Base-by-base conservation (phyloP, 1,140 invertebrate genomes). In the Microplitis demolitor region DNA sequence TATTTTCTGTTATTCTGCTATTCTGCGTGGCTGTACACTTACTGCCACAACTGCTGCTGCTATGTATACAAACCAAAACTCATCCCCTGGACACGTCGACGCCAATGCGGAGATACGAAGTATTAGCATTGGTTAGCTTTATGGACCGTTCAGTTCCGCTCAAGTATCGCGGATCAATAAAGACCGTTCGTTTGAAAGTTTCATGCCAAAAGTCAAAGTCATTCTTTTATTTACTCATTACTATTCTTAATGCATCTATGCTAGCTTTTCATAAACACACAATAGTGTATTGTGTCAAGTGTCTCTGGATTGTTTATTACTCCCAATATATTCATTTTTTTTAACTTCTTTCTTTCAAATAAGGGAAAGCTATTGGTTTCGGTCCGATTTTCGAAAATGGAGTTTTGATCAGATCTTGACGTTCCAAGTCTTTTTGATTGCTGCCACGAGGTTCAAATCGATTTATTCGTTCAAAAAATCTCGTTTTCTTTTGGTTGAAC, bases 81-180 rank as follows among this genome's bases (percentile, higher is more conserved):
- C 66, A 51, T 31, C 37, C 58, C 66, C 53, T 62, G 35, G 62
- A 69, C 73, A 75, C 66, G 78, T 79, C 81, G 78, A 82, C 84
- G 84, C 84, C 83, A 80, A 79, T 85, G 83, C 79, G 76, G 81
- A 82, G 82, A 85, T 81, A 78, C 82, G 83, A 85, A 82, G 83
- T 87, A 86, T 87, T 87, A 87, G 86, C 86, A 87, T 87, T 87
- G 86, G 85, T 87, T 87, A 87, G 85, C 84, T 87, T 87, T 87
- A 87, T 87, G 85, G 84, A 81, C 83, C 86, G 84, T 86, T 87
- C 86, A 87, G 81, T 87, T 87, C 86, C 86, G 79, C 76, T 79
- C 78, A 79, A 79, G 79, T 73, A 70, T 72, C 58, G 73, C 74
- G 72, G 83, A 85, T 87, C 85, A 84, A 87, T 87, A 87, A 86